Evolutionary conservation across 2,888 invertebrate genomes (phyloP), one percentile per base, ranked within the genome.

Genomic region (Andricus curvator): DNA sequence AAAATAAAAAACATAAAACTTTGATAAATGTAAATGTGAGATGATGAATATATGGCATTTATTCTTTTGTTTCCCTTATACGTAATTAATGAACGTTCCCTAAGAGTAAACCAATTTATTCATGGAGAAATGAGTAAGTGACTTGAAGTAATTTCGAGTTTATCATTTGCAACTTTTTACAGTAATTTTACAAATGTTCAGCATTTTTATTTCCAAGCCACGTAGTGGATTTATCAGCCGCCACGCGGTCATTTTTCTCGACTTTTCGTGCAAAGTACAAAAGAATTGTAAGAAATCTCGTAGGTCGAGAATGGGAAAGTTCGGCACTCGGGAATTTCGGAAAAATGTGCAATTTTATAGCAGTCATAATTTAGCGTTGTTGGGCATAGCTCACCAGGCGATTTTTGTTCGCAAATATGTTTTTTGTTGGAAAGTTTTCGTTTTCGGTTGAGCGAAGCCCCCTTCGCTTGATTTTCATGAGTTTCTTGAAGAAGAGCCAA

Each of bases 401-500:
- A 25, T 68, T 68, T 44, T n/a, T 41, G 48, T 70, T 44, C 51
- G 51, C 29, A 70, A 70, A 68, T 70, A 70, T 20, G 70, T 29
- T 70, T 51, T 70, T 9, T 20, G 51, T 70, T 17, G 44, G 48
- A 44, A 68, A 70, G 70, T 70, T 70, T 70, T 70, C 70, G 70
- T 70, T 70, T 70, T 70, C 20, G 13, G 29, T 5, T 25, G 44
- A 68, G 48, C 48, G 48, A 48, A 44, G 17, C 22, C 6, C 15
- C 4, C 20, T 51, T 51, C 48, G 25, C 51, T 70, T 51, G 29
- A 51, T 70, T 70, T 51, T 70, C 33, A 51, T 70, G 51, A 70
- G 70, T 70, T 70, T 70, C 70, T 70, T 70, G 70, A 70, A 70
- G 33, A 70, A 48, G 70, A 29, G 70, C 70, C 70, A 70, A 70